Evolutionary conservation across 1,140 invertebrate species (phyloP).

Genomic region (Ceratosolen fusciceps): DNA sequence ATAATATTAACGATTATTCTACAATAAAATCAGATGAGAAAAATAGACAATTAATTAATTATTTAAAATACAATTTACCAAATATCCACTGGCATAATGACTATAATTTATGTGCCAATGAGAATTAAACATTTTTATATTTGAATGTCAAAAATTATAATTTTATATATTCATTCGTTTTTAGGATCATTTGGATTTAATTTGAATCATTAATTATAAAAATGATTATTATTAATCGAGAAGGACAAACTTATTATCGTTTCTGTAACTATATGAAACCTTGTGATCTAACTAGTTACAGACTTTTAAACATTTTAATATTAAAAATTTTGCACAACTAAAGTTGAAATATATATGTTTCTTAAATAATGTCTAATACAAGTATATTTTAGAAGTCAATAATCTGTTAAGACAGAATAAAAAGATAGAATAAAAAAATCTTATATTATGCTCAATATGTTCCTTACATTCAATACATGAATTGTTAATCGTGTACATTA

Average conservation of each 20-base stretch:
- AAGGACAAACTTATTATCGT: constrained; percentile 15
- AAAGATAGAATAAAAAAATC: constrained; percentile 18
- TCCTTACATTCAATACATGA: background rate
- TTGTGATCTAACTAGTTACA: background rate
- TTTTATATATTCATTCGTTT: background rate
- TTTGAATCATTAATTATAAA: background rate
- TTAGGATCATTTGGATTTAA: background rate
- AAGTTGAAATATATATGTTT: background rate
- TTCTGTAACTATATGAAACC: constrained; percentile 32
- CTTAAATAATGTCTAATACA: background rate
- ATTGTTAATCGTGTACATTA: background rate
- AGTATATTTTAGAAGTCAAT: background rate
- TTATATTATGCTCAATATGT: too few relatives aligned
- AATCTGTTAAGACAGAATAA: background rate
- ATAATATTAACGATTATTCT: constrained; percentile 37
- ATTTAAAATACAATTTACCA: background rate
- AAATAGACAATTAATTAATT: constrained; percentile 30
- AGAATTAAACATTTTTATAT: constrained; percentile 21
- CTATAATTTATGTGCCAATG: constrained; percentile 7
- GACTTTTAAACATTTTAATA: background rate
- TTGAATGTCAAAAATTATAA: background rate
- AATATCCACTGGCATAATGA: background rate
- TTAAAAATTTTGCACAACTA: constrained; percentile 39
- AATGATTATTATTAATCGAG: background rate
- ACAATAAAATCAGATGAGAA: constrained; percentile 23